Evolutionary conservation across 2,888 invertebrate species (phyloP).

Genomic region (Micoletzkya japonica): DNA sequence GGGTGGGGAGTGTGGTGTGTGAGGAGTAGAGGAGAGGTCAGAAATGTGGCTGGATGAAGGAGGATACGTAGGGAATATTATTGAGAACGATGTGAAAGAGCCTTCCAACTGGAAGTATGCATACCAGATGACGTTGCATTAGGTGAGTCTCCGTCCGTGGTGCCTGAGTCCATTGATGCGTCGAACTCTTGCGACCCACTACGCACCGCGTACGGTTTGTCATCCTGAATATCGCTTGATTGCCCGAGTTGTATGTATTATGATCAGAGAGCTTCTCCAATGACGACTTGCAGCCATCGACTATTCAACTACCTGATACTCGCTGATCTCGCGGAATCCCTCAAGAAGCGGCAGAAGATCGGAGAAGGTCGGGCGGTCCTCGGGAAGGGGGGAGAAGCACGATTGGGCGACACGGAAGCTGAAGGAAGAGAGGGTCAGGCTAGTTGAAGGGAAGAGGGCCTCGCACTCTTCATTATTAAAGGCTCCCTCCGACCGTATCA

Average conservation of each 20-base stretch:
- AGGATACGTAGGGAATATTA: too few relatives aligned
- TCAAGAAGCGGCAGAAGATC: conserved; percentile 51
- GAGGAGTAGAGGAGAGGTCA: too few relatives aligned
- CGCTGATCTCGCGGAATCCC: conserved; percentile 43
- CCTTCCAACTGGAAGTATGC: too few relatives aligned
- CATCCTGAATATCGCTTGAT: conserved; percentile 15
- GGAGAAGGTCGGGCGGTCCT: conserved; percentile 42
- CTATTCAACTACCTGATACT: conserved; percentile 41
- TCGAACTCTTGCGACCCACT: conserved; percentile 14
- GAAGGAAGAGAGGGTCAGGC: too few relatives aligned
- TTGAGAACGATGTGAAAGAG: too few relatives aligned
- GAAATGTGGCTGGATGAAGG: too few relatives aligned
- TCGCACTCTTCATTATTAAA: not conserved
- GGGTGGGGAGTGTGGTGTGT: too few relatives aligned
- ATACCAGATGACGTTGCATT: too few relatives aligned
- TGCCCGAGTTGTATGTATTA: not conserved
- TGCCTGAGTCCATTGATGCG: conserved; percentile 16
- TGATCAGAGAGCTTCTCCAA: not conserved
- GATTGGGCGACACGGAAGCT: conserved; percentile 38
- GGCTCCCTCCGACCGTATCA: too few relatives aligned
- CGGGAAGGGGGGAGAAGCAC: conserved; percentile 38
- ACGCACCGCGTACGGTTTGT: conserved; percentile 17
- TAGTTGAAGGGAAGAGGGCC: too few relatives aligned
- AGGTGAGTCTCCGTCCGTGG: conserved; percentile 7
- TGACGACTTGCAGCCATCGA: not conserved